A percentile compares a stretch with the other conserved stretches of the same genome.
Evolutionary conservation across 2,113 vertebrate species (phyloP).

Genomic region (Macaca nemestrina): DNA sequence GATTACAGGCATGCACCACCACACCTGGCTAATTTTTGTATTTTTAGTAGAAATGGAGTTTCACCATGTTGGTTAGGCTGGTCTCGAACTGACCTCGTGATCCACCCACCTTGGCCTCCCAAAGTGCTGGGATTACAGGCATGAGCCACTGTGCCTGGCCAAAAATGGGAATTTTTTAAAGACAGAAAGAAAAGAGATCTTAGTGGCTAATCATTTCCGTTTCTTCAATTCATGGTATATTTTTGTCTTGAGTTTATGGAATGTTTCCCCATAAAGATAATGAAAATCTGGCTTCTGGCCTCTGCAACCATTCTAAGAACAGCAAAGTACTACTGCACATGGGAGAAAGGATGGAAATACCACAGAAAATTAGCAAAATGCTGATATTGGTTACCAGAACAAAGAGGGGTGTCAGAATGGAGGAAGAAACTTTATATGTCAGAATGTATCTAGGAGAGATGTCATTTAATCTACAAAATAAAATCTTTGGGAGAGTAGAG

Average conservation of each 20-base stretch:
- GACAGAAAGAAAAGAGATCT: background rate
- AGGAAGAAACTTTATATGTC: background rate
- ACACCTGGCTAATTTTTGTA: no score
- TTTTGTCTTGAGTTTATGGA: constrained; percentile 32
- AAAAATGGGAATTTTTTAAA: background rate
- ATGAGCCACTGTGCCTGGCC: no score
- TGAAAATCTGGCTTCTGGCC: constrained; percentile 24
- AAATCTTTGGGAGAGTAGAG: constrained; percentile 33
- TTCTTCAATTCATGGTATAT: background rate
- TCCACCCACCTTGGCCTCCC: no score
- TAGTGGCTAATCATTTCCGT: background rate
- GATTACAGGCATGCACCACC: no score
- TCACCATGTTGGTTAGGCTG: no score
- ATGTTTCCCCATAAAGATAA: constrained; percentile 42
- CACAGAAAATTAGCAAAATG: background rate
- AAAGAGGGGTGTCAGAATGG: background rate
- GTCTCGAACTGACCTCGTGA: no score
- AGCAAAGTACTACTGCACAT: background rate
- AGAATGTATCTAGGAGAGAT: background rate
- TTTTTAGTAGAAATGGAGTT: no score
- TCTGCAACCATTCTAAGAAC: background rate
- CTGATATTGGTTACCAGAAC: background rate
- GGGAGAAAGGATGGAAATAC: background rate
- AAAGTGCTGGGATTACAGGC: no score
- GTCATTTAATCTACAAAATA: constrained; percentile 18